phyloP scores from a whole-genome alignment of 2,113 vertebrate species.

The Mesoclemmys tuberculata region DNA sequence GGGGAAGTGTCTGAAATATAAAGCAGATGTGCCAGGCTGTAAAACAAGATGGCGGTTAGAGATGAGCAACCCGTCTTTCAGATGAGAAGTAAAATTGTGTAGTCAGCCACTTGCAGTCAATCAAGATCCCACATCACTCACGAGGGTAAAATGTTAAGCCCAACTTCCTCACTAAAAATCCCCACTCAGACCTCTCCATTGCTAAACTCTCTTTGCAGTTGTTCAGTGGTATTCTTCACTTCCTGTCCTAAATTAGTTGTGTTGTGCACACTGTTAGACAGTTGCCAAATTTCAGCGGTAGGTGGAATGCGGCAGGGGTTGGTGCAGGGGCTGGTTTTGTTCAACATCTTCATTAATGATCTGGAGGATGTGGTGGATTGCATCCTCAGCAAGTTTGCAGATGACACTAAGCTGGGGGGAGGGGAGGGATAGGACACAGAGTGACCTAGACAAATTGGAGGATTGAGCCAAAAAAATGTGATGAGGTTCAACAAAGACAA shows the following conservation, averaged over 20 bases:
- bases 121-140: neutral
- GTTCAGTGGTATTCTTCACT: neutral
- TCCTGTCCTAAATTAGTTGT: neutral
- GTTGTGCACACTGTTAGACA: neutral
- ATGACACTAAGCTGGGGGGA: no score
- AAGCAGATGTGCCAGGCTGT: neutral
- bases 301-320: neutral
- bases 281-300: rapidly evolving
- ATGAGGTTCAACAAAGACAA: no score
- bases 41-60: neutral
- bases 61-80: neutral
- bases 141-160: neutral
- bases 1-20: neutral
- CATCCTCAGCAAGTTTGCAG: no score
- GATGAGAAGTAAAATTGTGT: slow-evolving; percentile 14
- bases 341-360: no score
- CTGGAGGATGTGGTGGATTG: no score
- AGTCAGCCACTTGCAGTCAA: slow-evolving; percentile 17
- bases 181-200: neutral
- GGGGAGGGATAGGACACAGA: no score
- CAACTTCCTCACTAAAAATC: neutral
- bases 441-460: no score
- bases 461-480: no score
- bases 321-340: no score
- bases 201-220: rapidly evolving